phyloP scores from a whole-genome alignment of 2,797 vertebrate genomes.

The Echiichthys vipera region DNA sequence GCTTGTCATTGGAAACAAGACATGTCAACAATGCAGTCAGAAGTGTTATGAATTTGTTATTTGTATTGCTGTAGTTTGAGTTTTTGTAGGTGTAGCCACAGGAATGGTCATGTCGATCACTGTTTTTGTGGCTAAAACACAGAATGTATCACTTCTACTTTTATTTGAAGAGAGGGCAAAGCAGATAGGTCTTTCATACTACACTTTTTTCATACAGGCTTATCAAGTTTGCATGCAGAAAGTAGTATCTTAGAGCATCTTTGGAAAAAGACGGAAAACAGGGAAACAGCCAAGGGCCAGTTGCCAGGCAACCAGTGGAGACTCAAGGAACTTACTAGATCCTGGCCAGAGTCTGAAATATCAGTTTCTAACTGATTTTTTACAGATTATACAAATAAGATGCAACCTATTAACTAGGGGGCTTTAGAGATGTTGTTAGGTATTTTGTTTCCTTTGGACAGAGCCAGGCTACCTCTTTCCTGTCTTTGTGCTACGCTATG shows the following conservation, averaged over 20 bases:
- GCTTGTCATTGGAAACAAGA: constrained; percentile 10
- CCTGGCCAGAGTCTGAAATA: too few relatives aligned
- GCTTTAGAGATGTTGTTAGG: neutral
- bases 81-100: neutral
- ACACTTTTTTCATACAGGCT: neutral
- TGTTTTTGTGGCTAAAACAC: neutral
- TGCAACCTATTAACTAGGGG: neutral
- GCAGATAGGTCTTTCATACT: neutral
- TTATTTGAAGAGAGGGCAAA: neutral
- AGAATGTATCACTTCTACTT: neutral
- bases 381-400: too few relatives aligned
- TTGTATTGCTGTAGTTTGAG: neutral
- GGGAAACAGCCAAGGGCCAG: neutral
- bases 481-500: neutral
- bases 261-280: neutral
- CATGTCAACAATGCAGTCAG: neutral
- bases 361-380: too few relatives aligned
- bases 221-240: neutral
- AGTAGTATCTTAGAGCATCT: too few relatives aligned
- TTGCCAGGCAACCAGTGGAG: neutral
- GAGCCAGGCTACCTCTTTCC: neutral
- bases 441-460: neutral
- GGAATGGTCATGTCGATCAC: neutral
- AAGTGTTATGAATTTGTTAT: too few relatives aligned
- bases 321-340: neutral